phyloP scores from a whole-genome alignment of 2,113 vertebrate species.

The Pollachius pollachius region DNA sequence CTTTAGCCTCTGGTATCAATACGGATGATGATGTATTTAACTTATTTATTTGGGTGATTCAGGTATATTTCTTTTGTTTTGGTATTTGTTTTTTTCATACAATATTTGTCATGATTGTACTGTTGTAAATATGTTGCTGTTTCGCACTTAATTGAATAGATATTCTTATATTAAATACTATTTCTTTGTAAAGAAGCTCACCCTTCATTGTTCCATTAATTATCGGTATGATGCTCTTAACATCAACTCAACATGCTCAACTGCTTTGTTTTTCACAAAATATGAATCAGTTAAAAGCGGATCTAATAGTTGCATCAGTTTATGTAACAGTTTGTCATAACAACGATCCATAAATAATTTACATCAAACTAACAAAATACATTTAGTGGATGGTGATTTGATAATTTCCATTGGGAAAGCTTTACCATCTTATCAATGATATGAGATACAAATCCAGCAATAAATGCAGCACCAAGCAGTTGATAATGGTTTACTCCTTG shows the following conservation, averaged over 20 bases:
- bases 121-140: conserved; percentile 77
- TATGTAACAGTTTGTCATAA: no score
- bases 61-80: conserved; percentile 58
- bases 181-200: conserved; percentile 1
- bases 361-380: no score
- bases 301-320: no score
- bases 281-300: no score
- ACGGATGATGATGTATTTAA: conserved; percentile 67
- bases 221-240: neutral
- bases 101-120: conserved; percentile 42
- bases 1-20: conserved; percentile 47
- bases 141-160: conserved; percentile 82
- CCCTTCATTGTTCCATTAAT: neutral
- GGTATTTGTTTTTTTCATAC: neutral
- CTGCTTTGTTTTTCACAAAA: neutral
- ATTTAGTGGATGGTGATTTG: no score
- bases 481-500: no score
- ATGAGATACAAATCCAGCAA: no score
- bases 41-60: conserved; percentile 77
- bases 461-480: no score
- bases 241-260: neutral
- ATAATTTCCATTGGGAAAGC: no score
- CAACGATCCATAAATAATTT: no score
- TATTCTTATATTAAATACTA: conserved; percentile 75
- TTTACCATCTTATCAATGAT: no score